phyloP scores from a whole-genome alignment of 2,113 vertebrate species.

The Reinhardtius hippoglossoides region DNA sequence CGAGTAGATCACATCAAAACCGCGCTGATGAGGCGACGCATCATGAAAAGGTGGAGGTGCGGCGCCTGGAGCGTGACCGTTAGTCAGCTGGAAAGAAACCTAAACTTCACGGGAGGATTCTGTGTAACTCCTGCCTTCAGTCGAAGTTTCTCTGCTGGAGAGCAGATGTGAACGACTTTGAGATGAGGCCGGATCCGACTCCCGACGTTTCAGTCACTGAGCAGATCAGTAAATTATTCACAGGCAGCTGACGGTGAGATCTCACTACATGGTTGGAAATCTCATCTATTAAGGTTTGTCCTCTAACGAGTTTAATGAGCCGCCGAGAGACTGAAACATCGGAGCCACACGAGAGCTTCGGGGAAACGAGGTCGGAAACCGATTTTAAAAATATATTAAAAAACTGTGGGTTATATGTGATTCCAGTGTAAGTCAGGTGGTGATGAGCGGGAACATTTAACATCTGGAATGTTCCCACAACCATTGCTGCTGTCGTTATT shows the following conservation, averaged over 20 bases:
- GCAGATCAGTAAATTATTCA: background rate
- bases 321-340: no score
- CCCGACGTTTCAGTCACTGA: conserved; percentile 4
- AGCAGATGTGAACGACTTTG: background rate
- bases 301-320: no score
- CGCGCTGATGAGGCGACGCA: background rate
- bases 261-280: background rate
- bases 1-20: background rate
- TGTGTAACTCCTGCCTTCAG: no score
- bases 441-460: background rate
- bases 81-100: conserved; percentile 1
- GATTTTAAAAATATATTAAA: no score
- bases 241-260: background rate
- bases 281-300: background rate
- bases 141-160: background rate
- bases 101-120: background rate
- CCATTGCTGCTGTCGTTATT: background rate
- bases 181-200: no score
- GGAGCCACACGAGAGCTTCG: no score
- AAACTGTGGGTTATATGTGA: background rate
- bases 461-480: conserved; percentile 3
- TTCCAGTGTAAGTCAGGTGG: no score
- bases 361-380: no score
- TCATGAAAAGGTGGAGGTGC: background rate
- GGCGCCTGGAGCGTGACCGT: no score